These are phyloP conservation scores for Unio pictorum DNA, from an alignment of 2,888 invertebrate species.

Conservation along the genomic window DNA sequence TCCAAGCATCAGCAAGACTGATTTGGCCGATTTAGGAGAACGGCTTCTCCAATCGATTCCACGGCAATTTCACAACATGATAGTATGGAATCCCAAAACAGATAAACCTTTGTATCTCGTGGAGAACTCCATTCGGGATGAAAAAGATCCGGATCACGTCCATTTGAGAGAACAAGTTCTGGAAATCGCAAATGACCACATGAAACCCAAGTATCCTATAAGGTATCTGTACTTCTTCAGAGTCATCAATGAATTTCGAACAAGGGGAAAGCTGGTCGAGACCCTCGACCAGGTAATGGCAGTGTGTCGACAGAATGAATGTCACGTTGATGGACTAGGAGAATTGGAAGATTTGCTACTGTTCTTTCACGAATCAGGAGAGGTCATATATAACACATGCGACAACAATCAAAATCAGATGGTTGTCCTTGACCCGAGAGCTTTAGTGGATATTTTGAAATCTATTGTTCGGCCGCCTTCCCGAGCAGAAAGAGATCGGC, in stretches of 20 bases:
- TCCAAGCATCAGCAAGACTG: conserved; percentile 11
- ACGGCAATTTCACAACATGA: conserved; percentile 35
- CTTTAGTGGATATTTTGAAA: conserved; percentile 31
- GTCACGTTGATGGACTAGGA: conserved; percentile 17
- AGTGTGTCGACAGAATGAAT: conserved; percentile 22
- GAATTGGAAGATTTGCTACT: conserved; percentile 35
- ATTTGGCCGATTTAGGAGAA: conserved; percentile 13
- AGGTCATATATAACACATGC: conserved; percentile 37
- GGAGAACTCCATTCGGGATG: conserved; percentile 32
- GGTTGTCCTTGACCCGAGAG: conserved; percentile 37
- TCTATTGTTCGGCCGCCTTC: conserved; percentile 21
- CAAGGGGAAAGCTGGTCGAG: conserved; percentile 20
- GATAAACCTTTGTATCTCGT: conserved; percentile 38
- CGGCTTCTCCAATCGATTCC: conserved; percentile 25
- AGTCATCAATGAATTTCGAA: conserved; percentile 32
- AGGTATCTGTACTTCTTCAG: conserved; percentile 38
- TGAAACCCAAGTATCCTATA: conserved; percentile 32
- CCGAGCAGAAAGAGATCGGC: conserved; percentile 12
- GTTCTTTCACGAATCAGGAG: conserved; percentile 35
- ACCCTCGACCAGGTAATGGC: conserved; percentile 18
- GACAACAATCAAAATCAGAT: conserved; percentile 37
- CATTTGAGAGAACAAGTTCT: conserved; percentile 17
- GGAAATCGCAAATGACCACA: conserved; percentile 12
- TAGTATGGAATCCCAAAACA: conserved; percentile 36
- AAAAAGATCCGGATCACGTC: conserved; percentile 35